These are phyloP conservation scores for Willowsia nigromaculata DNA, from an alignment of 2,888 invertebrate species.

Conservation along the genomic window DNA sequence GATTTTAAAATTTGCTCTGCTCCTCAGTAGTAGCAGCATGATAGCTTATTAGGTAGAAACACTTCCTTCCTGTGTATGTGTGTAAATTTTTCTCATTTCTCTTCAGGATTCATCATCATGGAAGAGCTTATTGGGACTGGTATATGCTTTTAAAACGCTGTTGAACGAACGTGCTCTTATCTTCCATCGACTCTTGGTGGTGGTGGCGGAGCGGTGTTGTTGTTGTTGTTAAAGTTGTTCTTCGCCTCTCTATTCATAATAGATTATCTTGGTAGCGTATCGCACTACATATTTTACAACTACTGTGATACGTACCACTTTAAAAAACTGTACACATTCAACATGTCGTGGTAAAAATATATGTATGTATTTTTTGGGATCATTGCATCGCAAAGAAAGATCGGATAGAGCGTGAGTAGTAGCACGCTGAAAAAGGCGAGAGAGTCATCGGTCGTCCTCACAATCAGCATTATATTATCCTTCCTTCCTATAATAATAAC, in stretches of 20 bases:
- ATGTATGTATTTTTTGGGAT: slow-evolving; percentile 48
- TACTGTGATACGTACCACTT: slow-evolving; percentile 36
- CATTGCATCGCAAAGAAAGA: slow-evolving; percentile 57
- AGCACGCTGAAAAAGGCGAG: neutral
- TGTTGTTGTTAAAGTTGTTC: neutral
- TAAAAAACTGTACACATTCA: too few species aligned
- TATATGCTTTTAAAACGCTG: neutral
- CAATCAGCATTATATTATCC: neutral
- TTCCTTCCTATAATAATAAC: slow-evolving; percentile 68
- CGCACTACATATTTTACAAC: slow-evolving; percentile 5
- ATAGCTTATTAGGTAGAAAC: too few species aligned
- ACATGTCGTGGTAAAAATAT: too few species aligned
- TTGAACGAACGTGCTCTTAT: neutral
- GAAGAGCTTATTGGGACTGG: neutral
- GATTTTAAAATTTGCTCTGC: neutral
- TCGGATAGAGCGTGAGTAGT: neutral
- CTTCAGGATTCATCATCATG: neutral
- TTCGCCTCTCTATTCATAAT: neutral
- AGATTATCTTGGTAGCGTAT: neutral
- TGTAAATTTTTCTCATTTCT: neutral
- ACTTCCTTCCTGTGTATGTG: slow-evolving; percentile 43
- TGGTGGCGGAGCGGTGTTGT: neutral
- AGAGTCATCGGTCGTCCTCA: slow-evolving; percentile 41
- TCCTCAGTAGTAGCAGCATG: neutral
- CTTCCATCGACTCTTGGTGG: neutral